Evolutionary conservation across 2,113 vertebrate species (phyloP).

Genomic region (Indri indri): DNA sequence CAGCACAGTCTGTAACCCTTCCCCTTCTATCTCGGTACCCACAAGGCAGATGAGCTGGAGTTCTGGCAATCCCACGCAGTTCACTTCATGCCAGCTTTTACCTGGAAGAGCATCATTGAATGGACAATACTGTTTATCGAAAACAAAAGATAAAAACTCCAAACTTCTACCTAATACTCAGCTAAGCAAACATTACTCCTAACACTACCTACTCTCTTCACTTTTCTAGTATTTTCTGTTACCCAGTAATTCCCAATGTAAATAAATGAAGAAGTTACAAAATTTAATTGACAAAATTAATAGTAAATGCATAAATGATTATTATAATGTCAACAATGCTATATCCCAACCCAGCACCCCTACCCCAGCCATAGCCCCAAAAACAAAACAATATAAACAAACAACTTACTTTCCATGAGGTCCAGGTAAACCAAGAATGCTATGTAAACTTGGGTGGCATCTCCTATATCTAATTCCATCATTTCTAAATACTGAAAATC

Average conservation of each 20-base stretch:
- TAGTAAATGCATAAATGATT: background rate
- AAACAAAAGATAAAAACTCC: constrained; percentile 34
- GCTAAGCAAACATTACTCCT: background rate
- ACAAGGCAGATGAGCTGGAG: constrained; percentile 91
- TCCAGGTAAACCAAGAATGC: constrained; percentile 96
- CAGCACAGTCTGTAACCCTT: constrained; percentile 86
- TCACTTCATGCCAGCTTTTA: constrained; percentile 92
- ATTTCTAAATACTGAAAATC: constrained; percentile 90
- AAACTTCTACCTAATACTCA: background rate
- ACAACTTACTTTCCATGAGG: constrained; percentile 91
- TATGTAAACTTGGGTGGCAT: constrained; percentile 89
- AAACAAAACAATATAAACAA: constrained; percentile 51
- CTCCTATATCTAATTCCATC: constrained; percentile 89
- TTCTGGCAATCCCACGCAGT: constrained; percentile 85
- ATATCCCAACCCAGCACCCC: background rate
- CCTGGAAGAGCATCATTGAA: constrained; percentile 73
- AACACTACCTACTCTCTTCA: background rate
- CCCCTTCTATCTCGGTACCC: constrained; percentile 87
- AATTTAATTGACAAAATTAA: constrained; percentile 19
- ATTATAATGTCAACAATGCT: background rate
- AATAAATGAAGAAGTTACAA: constrained; percentile 8
- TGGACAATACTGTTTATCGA: background rate
- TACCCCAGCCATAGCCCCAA: background rate
- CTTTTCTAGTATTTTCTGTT: background rate
- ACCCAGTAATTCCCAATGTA: background rate